Evolutionary conservation across 1,140 invertebrate species (phyloP).

Genomic region (Drosophila ohnishii): DNA sequence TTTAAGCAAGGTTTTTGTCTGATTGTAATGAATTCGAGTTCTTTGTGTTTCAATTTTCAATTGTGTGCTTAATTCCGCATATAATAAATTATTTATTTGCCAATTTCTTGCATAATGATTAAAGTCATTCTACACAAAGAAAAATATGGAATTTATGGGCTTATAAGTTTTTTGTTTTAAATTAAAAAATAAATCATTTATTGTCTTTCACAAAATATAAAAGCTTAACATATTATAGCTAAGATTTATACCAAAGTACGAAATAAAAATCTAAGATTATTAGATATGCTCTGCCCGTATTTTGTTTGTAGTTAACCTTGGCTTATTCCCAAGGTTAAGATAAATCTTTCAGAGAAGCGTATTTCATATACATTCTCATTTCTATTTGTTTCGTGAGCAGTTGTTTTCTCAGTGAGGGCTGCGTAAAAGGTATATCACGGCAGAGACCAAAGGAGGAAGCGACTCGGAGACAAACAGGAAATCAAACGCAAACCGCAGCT

Average conservation of each 20-base stretch:
- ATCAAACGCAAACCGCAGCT: conserved; percentile 69
- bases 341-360: neutral
- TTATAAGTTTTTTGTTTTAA: neutral
- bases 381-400: neutral
- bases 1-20: conserved; percentile 23
- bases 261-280: neutral
- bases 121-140: conserved; percentile 5
- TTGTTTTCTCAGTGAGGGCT: conserved; percentile 6
- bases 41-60: conserved; percentile 27
- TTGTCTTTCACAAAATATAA: neutral
- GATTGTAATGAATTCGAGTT: conserved; percentile 38
- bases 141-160: neutral
- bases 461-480: conserved; percentile 71
- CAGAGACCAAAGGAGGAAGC: conserved; percentile 30
- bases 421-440: conserved; percentile 31
- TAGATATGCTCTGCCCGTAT: too few relatives aligned
- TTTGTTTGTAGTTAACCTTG: neutral
- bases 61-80: conserved; percentile 28
- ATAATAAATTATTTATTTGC: conserved; percentile 34
- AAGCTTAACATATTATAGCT: neutral
- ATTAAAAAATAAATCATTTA: neutral
- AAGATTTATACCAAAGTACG: too few relatives aligned
- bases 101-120: conserved; percentile 27
- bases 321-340: neutral
- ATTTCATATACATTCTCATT: neutral